phyloP scores from a whole-genome alignment of 2,888 invertebrate species.

The Mythimna pallens region DNA sequence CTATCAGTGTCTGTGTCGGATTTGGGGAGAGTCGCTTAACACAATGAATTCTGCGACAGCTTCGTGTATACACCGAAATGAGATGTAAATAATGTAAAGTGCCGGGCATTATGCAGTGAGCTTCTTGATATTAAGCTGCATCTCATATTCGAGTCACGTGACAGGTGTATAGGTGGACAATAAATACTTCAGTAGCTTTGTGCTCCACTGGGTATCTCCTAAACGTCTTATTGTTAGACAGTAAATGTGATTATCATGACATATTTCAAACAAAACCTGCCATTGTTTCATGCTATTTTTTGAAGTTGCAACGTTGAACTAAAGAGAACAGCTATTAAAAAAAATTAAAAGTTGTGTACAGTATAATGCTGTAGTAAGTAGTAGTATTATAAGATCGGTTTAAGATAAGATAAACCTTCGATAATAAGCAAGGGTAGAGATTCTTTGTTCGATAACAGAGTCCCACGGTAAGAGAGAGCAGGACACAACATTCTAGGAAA shows the following conservation, averaged over 20 bases:
- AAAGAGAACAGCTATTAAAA: conserved; percentile 37
- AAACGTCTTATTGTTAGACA: conserved; percentile 6
- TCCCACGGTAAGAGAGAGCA: conserved; percentile 28
- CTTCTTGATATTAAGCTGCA: conserved; percentile 8
- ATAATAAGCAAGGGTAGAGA: conserved; percentile 5
- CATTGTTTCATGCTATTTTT: conserved; percentile 26
- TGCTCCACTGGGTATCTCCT: conserved; percentile 2
- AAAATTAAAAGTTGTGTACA: conserved; percentile 19
- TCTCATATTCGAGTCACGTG: conserved; percentile 14
- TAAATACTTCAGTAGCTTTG: conserved; percentile 10
- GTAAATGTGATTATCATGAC: conserved; percentile 9
- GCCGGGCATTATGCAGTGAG: conserved; percentile 1
- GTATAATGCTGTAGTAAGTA: conserved; percentile 9
- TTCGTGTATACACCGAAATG: conserved; percentile 13
- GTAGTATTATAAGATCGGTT: conserved; percentile 21
- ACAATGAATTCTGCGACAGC: conserved; percentile 38
- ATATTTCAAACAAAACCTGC: conserved; percentile 9
- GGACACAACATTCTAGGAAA: conserved; percentile 26
- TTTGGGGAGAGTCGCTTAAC: conserved; percentile 22
- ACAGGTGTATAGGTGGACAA: conserved; percentile 22
- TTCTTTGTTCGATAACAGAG: conserved; percentile 30
- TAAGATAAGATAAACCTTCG: conserved; percentile 17
- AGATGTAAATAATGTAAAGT: conserved; percentile 22
- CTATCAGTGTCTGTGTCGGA: conserved; percentile 28
- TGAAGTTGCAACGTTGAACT: conserved; percentile 18